A percentile compares a stretch with the other conserved stretches of the same genome.
phyloP scores from a whole-genome alignment of 2,888 invertebrate genomes.

The Microctonus hyperodae region DNA sequence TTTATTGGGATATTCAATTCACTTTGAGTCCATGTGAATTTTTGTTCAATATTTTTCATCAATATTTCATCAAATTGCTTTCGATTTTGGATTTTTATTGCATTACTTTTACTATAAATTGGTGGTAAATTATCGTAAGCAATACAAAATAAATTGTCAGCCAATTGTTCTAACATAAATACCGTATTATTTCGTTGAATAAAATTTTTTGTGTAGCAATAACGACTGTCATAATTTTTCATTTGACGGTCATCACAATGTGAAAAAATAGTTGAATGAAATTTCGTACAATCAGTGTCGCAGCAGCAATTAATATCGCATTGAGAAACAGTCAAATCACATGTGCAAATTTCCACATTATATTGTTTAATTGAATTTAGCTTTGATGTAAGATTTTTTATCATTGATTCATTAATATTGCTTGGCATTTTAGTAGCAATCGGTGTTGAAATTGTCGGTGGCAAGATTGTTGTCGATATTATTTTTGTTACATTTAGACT shows the following conservation, averaged over 20 bases:
- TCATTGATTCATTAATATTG: constrained; percentile 5
- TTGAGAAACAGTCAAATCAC: constrained; percentile 68
- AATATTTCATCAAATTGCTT: constrained; percentile 39
- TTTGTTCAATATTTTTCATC: constrained; percentile 20
- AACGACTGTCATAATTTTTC: constrained; percentile 59
- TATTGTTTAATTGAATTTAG: constrained; percentile 38
- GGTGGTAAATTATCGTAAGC: constrained; percentile 68
- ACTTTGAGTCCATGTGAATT: constrained; percentile 47
- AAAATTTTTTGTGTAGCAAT: constrained; percentile 67
- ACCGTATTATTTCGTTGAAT: constrained; percentile 67
- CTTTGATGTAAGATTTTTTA: constrained; percentile 9
- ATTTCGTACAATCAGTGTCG: constrained; percentile 74
- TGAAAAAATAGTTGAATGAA: constrained; percentile 70
- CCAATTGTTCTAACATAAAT: constrained; percentile 57
- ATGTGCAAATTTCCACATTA: constrained; percentile 64
- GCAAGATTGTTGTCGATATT: not conserved
- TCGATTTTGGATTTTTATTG: constrained; percentile 46
- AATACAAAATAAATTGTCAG: constrained; percentile 69
- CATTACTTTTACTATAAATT: constrained; percentile 47
- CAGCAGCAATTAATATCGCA: constrained; percentile 90
- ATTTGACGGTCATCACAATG: constrained; percentile 65
- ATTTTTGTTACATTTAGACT: constrained; percentile 18
- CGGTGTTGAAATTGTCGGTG: not conserved
- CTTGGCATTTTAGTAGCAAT: not conserved
- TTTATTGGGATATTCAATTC: constrained; percentile 31